These are phyloP conservation scores for Cygnus buccinator DNA, from an alignment of 2,113 vertebrate genomes.

Conservation along the genomic window DNA sequence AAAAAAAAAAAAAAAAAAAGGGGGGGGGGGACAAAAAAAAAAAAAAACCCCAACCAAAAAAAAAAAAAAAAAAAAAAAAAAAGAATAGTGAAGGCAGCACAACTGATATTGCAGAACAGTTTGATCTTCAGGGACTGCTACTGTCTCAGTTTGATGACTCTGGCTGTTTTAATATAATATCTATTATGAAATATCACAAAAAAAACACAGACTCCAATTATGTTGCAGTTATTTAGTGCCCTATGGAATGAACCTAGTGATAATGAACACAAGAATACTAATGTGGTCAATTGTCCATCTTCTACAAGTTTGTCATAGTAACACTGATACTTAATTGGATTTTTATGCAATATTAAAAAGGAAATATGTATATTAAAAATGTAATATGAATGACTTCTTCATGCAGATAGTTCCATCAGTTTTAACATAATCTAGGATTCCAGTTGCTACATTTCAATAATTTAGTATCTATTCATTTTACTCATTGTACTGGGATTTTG, in stretches of 20 bases:
- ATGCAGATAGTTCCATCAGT: neutral
- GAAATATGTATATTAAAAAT: neutral
- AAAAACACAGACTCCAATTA: neutral
- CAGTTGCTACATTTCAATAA: neutral
- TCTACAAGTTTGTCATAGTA: neutral
- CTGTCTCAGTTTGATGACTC: neutral
- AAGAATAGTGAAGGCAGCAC: neutral
- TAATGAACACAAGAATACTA: neutral
- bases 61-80: neutral
- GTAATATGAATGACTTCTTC: neutral
- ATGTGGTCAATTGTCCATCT: neutral
- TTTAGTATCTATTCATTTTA: conserved; percentile 10
- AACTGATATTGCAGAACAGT: neutral
- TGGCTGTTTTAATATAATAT: neutral
- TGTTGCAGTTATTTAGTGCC: neutral
- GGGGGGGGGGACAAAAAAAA: too few species aligned
- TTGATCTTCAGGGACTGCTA: neutral
- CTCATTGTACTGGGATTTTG: neutral
- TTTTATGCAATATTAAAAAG: neutral
- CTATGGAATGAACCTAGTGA: neutral
- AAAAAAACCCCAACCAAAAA: neutral
- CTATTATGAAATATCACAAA: neutral
- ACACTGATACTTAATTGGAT: neutral
- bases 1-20: neutral
- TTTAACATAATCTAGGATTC: neutral